phyloP scores from a whole-genome alignment of 2,797 vertebrate species.

The Eulemur mongoz region DNA sequence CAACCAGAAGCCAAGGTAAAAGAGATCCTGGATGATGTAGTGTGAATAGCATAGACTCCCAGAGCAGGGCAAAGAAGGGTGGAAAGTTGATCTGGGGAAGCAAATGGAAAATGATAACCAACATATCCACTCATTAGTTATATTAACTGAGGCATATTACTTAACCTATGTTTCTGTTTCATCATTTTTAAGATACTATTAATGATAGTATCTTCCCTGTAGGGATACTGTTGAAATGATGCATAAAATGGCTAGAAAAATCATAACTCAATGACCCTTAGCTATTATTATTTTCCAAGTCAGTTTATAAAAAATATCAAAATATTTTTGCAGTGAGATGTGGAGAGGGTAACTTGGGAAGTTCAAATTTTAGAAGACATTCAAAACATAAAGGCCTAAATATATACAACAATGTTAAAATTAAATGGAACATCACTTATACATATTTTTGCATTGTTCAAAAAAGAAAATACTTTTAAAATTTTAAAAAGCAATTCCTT shows the following conservation, averaged over 20 bases:
- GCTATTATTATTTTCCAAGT: not conserved
- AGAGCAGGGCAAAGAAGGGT: not conserved
- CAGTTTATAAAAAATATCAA: not conserved
- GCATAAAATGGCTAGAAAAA: conserved; percentile 2
- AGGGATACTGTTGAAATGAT: not conserved
- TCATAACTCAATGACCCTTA: not conserved
- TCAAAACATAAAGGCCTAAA: not conserved
- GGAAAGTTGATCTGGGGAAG: not conserved
- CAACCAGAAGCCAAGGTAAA: not conserved
- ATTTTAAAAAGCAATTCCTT: not conserved
- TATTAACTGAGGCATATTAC: not conserved
- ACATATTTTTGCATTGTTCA: not conserved
- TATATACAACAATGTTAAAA: not conserved
- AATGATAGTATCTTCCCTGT: not conserved
- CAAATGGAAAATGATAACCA: not conserved
- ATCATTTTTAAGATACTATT: not conserved
- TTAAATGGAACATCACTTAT: not conserved
- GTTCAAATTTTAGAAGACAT: not conserved
- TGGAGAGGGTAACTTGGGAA: not conserved
- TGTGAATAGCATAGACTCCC: not conserved
- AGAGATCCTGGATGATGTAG: not conserved
- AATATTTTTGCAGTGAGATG: not conserved
- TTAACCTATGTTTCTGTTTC: not conserved
- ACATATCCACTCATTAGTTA: not conserved
- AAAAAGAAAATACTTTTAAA: conserved; percentile 8